Evolutionary conservation across 2,888 invertebrate species (phyloP).

Genomic region (Hyppa rectilinea): DNA sequence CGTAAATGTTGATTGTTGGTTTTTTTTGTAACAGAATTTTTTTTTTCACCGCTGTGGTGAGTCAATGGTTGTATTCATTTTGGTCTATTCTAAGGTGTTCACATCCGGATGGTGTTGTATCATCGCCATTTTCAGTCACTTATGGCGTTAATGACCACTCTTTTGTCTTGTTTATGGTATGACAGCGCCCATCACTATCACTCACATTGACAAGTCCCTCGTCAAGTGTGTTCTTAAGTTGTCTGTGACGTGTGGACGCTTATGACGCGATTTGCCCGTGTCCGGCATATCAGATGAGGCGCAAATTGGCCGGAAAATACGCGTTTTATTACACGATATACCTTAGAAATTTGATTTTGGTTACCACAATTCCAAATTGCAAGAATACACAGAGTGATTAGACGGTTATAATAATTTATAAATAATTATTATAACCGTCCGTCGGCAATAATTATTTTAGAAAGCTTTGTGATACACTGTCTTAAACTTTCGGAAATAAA

Average conservation of each 20-base stretch:
- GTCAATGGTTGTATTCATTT: conserved; percentile 10
- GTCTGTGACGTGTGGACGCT: conserved; percentile 12
- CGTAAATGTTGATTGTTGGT: conserved; percentile 45
- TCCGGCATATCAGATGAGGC: conserved; percentile 18
- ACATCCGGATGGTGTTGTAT: conserved; percentile 1
- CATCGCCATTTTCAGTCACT: neutral
- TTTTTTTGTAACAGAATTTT: conserved; percentile 34
- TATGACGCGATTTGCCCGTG: conserved; percentile 37
- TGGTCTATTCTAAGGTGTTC: neutral
- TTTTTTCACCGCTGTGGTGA: conserved; percentile 6
- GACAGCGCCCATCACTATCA: conserved; percentile 18
- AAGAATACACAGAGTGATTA: neutral
- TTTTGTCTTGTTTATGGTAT: neutral
- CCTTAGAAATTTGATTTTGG: conserved; percentile 24
- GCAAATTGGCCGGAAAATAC: conserved; percentile 38
- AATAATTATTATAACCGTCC: too few species aligned
- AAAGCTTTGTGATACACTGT: neutral
- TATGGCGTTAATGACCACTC: neutral
- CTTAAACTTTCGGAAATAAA: neutral
- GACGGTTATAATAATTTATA: neutral
- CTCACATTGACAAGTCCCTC: conserved; percentile 20
- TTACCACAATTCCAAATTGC: conserved; percentile 3
- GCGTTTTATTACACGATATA: conserved; percentile 20
- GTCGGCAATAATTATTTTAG: neutral
- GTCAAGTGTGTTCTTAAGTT: neutral